A percentile compares a stretch with the other conserved stretches of the same genome.
These are phyloP conservation scores for Scleropages formosus DNA, from an alignment of 2,797 vertebrate genomes.

Conservation along the genomic window DNA sequence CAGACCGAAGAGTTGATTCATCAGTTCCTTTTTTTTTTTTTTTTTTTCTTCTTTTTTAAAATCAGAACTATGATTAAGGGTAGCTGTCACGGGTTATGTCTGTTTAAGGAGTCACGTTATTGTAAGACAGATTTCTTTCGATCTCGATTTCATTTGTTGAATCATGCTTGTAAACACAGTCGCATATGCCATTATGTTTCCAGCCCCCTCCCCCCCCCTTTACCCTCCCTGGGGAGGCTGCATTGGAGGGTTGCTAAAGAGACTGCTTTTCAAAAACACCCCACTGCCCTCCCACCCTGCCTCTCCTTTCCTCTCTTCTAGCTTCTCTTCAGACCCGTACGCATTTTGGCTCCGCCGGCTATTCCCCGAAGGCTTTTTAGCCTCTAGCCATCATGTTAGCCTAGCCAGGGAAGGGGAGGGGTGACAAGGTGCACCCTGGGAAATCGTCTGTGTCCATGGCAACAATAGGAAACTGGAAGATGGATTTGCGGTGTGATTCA, in stretches of 20 bases:
- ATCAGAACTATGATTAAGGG: background rate
- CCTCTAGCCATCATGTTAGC: slow-evolving; percentile 45
- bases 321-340: background rate
- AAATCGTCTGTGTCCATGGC: slow-evolving; percentile 59
- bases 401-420: slow-evolving; percentile 34
- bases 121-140: slow-evolving; percentile 14
- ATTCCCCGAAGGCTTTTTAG: slow-evolving; percentile 52
- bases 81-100: background rate
- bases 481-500: slow-evolving; percentile 55
- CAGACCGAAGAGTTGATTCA: no score
- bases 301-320: slow-evolving; percentile 1
- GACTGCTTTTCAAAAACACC: slow-evolving; percentile 26
- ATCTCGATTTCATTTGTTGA: slow-evolving; percentile 1
- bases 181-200: slow-evolving; percentile 29
- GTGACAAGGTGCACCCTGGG: slow-evolving; percentile 47
- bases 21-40: no score
- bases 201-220: slow-evolving; percentile 22
- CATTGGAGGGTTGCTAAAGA: slow-evolving; percentile 49
- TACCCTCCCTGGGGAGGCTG: slow-evolving; percentile 35
- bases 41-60: no score
- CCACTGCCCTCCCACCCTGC: background rate
- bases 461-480: slow-evolving; percentile 57
- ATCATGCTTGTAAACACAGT: slow-evolving; percentile 17
- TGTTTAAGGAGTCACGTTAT: background rate
- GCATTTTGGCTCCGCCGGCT: slow-evolving; percentile 46